Conservation (phyloP, 2,797 vertebrate genomes). For the Garrulus glandarius region DNA sequence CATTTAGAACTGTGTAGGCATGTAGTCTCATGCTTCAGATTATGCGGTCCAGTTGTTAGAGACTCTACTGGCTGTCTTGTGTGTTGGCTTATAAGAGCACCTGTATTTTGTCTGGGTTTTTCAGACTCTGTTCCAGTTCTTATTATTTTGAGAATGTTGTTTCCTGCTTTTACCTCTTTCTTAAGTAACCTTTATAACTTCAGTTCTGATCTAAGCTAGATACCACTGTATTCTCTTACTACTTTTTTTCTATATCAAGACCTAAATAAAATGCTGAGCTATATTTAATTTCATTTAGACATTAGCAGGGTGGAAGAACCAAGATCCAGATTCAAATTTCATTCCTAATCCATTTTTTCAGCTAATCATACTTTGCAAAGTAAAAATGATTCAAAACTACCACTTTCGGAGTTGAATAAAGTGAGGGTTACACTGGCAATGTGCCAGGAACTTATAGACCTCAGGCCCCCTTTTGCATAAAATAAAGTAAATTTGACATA, state of each 20-base stretch:
- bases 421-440: neutral
- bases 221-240: neutral
- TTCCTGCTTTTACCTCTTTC: constrained; percentile 8
- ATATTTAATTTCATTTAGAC: neutral
- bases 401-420: neutral
- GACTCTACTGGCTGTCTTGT: constrained; percentile 17
- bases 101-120: constrained; percentile 65
- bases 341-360: neutral
- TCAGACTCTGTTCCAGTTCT: constrained; percentile 12
- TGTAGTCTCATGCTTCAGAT: constrained; percentile 44
- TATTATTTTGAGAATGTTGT: neutral
- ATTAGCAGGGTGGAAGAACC: neutral
- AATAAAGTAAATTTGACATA: neutral
- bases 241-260: neutral
- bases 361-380: neutral
- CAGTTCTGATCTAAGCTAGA: neutral
- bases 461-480: neutral
- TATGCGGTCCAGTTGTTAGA: constrained; percentile 27
- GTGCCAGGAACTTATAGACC: neutral
- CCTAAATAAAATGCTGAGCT: neutral
- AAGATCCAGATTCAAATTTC: neutral
- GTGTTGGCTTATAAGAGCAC: constrained; percentile 43
- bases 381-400: neutral
- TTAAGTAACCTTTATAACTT: neutral
- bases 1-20: constrained; percentile 12